Evolutionary conservation across 1,140 invertebrate species (phyloP), one percentile per base, ranked within the genome.

Genomic region (Dolichoris vasculosae): DNA sequence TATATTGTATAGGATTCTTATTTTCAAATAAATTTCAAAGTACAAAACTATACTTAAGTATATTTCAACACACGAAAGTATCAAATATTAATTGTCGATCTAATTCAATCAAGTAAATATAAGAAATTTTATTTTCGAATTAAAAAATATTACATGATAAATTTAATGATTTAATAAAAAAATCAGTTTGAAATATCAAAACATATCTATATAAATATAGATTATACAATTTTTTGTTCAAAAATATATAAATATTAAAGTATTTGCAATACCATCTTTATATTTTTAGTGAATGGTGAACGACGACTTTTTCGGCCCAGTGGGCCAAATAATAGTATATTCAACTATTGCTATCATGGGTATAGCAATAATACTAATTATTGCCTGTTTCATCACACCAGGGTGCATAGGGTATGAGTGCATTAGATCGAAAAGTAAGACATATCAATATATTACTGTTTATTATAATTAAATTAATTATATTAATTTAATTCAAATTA

Each of bases 381-480:
- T 93, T 67, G 88, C 91, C 64, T 94, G 94, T 87, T 93, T 94
- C 59, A 89, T 94, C n/a, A 91, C 88, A 6, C 93, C 94, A 69
- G 90, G 92, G 82, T 94, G 94, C 80, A 90, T 91, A 73, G 90
- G 93, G 15, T 93, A 94, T 88, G 88, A 92, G 82, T 93, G 89
- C 84, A 84, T 94, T 55, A 88, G 89, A 82, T 90, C 87, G 84
- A 89, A 83, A 88, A 91, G 93, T 93, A 91, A 93, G 92, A 32
- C 0, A 26, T 59, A 55, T 9, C 17, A 0, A 67, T 67, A n/a
- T 71, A 71, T 40, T 23, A 40, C 43, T 73, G 11, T 73, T 11
- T 2, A 17, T 71, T 20, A 8, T n/a, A 13, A 1, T 71, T 20
- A 38, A 20, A 40, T 40, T 64, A 6, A 64, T 64, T 64, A 7